Evolutionary conservation across 64 coral and sea anemone genomes (phyloP), one percentile per base, ranked within the genome.

Genomic region (Pachyseris speciosa): DNA sequence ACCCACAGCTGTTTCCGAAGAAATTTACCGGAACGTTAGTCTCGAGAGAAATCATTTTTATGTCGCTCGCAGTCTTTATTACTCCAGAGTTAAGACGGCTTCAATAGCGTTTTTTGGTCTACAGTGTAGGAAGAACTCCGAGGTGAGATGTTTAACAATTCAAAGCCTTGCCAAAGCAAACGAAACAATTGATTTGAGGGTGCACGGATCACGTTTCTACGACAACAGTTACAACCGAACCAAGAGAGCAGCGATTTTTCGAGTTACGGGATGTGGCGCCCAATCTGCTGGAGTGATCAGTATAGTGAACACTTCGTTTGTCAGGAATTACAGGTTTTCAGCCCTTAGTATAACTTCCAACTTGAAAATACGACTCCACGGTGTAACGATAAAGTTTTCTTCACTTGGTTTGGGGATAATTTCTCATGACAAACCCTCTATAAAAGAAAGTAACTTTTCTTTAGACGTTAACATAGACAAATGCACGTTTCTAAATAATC

Each of bases 401-500:
- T 44, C 22, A 11, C 19, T 44, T 28, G 70, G 70, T 74, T 6
- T 74, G 7, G 1, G 20, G 1, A 74, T 74, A 20, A 5, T 2
- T 19, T 16, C 37, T 25, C 45, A 1, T n/a, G 5, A 13, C n/a
- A 9, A 11, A 12, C 0, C 19, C 2, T 7, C 19, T 15, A 57
- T 24, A 22, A 74, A 74, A 22, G 19, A 43, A 8, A 74, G 40
- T 40, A 28, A 38, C 27, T 44, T 74, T 74, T 4, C 42, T 74
- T 44, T 45, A 45, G 9, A 26, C 24, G 22, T 45, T 24, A n/a
- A 1, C 40, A 9, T 74, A 1, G 3, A 74, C n/a, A 44, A 44
- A 19, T 74, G 70, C 70, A 74, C 22, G 45, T 74, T 74, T 44
- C 70, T 22, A 44, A 74, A 74, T 13, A 74, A 74, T 40, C 8